phyloP scores from a whole-genome alignment of 2,888 invertebrate species.

The Andrena bucephala region DNA sequence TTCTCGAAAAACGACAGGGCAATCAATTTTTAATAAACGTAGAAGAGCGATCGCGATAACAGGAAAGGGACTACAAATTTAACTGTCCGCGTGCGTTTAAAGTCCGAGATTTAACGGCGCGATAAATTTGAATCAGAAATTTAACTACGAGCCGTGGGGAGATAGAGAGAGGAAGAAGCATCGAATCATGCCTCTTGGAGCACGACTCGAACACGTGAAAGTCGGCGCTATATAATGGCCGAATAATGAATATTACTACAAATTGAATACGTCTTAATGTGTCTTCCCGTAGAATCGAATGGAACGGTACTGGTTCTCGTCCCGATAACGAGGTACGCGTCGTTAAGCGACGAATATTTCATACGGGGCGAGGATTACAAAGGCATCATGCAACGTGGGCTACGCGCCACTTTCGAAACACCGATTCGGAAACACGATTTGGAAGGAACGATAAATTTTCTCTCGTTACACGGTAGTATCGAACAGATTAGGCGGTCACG shows the following conservation, averaged over 20 bases:
- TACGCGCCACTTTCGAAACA: constrained; percentile 38
- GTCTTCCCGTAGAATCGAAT: not conserved
- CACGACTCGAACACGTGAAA: constrained; percentile 30
- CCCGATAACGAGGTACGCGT: constrained; percentile 29
- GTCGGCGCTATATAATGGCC: constrained; percentile 19
- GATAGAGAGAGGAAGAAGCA: constrained; percentile 8
- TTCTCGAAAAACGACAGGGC: not conserved
- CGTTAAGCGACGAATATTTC: constrained; percentile 52
- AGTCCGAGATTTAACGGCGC: not conserved
- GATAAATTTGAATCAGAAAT: constrained; percentile 24
- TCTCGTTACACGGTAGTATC: constrained; percentile 32
- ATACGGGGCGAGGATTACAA: constrained; percentile 8
- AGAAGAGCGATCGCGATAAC: not conserved
- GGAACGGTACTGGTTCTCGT: too few relatives aligned
- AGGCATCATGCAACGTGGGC: constrained; percentile 13
- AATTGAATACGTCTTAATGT: constrained; percentile 48
- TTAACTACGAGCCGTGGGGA: constrained; percentile 1
- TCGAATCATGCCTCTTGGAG: not conserved
- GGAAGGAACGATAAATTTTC: constrained; percentile 51
- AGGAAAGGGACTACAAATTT: not conserved
- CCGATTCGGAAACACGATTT: constrained; percentile 43
- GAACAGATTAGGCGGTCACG: constrained; percentile 50
- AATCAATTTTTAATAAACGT: constrained; percentile 16
- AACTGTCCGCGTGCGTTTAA: not conserved
- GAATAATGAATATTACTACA: constrained; percentile 50